Base-by-base conservation (phyloP, 2,113 vertebrate species). In the Myxocyprinus asiaticus region DNA sequence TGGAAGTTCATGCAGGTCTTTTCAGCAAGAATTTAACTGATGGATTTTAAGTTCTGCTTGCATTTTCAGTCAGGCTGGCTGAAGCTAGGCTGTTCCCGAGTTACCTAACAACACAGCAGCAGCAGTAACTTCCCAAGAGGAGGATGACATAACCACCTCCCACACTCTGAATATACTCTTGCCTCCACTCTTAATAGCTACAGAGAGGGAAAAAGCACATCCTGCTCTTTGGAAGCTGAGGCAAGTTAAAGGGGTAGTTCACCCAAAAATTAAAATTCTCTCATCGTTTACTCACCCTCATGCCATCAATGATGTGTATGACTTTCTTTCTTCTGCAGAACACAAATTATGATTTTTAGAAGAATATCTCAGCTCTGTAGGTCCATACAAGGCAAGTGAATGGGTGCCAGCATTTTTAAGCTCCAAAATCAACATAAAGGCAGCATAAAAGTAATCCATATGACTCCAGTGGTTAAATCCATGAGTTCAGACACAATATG, bases 131-230 rank as follows among this genome's bases (percentile, higher is more conserved):
- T 61, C 72, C 71, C 62, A 51, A 76, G 72, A 79, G 77, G 44
- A 73, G 48, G 62, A 68, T 79, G 82, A 79, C 82, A 80, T 80
- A 67, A 83, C 62, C 15, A 47, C 42, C 67, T 80, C 73, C 73
- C 66, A 77, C 71, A 59, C 67, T n/a, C 14, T 64, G 55, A 58
- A 58, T 15, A 58, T 58, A 58, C n/a, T n/a, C 61, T 55, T 45
- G 77, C 53, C 45, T 75, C 64, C 53, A 56, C 33, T 64, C 67
- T 42, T 11, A 56, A 14, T 17, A 53, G 15, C 48, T 69, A 71
- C 64, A 44, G 8, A 62, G 56, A 74, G 58, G 53, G 67, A 22
- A 48, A 47, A 48, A 14, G 22, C 22, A 33, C 22, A 59, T 50
- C 4, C 42, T 42, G 45, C 11, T 50, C 45, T 75, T 50, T 51